A percentile compares a stretch with the other conserved stretches of the same genome.
These are phyloP conservation scores for Oceanodroma leucorhoa DNA, from an alignment of 2,797 vertebrate genomes.

Conservation along the genomic window DNA sequence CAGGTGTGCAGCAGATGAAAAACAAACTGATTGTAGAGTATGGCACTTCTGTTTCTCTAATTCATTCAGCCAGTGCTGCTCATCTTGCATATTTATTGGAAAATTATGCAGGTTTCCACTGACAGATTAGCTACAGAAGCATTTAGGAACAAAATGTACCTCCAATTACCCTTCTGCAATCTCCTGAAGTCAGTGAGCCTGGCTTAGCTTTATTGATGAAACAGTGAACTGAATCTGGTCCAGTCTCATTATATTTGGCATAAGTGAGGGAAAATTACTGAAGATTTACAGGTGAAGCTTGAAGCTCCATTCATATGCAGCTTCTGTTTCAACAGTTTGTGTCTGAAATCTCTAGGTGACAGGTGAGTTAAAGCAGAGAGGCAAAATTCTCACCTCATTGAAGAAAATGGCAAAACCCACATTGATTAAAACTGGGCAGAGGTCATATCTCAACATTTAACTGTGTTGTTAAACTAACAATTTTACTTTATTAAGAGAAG, in stretches of 20 bases:
- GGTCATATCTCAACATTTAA: not conserved
- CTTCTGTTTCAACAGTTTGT: not conserved
- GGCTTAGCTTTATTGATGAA: not conserved
- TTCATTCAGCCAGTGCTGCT: not conserved
- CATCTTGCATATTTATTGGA: not conserved
- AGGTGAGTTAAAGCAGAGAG: not conserved
- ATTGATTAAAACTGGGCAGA: not conserved
- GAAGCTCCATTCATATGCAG: not conserved
- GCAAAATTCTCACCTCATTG: not conserved
- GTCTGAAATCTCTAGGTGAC: not conserved
- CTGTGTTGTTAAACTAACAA: not conserved
- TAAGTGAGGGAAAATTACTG: not conserved
- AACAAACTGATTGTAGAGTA: not conserved
- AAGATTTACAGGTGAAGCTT: not conserved
- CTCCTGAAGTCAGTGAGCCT: not conserved
- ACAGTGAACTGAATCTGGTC: not conserved
- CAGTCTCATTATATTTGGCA: not conserved
- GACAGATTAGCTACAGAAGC: not conserved
- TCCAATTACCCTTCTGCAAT: not conserved
- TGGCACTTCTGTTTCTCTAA: not conserved
- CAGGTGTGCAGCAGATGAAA: not conserved
- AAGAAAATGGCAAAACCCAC: not conserved
- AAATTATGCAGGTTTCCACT: slow-evolving; percentile 7
- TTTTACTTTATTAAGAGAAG: not conserved
- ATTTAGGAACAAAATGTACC: not conserved